Base-by-base conservation (phyloP, 1,140 invertebrate genomes). In the Brachionus manjavacas region DNA sequence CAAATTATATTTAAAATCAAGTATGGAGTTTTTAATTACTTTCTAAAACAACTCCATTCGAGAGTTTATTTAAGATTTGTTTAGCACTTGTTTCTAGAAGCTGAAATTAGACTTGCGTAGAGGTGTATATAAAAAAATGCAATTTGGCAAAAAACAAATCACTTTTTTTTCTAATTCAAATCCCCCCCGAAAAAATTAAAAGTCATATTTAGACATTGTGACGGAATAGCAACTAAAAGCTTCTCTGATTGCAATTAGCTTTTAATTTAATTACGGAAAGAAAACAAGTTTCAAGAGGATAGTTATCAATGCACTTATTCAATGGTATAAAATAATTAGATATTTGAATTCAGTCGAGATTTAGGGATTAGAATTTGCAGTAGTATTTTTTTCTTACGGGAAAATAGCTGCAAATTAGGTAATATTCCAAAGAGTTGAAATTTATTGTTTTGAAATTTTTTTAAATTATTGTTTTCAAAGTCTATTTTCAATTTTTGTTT, bases 21-120 rank as follows among this genome's bases (percentile, higher is more conserved):
- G 28, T 72, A 14, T 28, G 68, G 31, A 39, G 23, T 72, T 72
- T 35, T 72, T 35, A 39, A 39, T 72, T 39, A 20, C 35, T 72
- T 72, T 72, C 35, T 72, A 41, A 72, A 72, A 72, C 68, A 72
- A 72, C 68, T 72, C 31, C 25, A 72, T n/a, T 14, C 35, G 35
- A 72, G 35, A 72, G n/a, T 72, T 20, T 39, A 39, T 39, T 72
- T 72, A 72, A 72, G 68, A 72, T 72, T 72, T 72, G 68, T 43
- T 72, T 72, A 16, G 68, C 68, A 72, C 68, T 72, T 72, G 25
- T 72, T 72, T 72, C 35, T 72, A 72, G 68, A 35, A 72, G 68
- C 31, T 72, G 16, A 72, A 72, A 72, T 28, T 16, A 72, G 28
- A 72, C 68, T 72, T 72, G n/a, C 35, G 35, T 39, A 2, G 28